Base-by-base conservation (phyloP, 2,113 vertebrate genomes). In the Vulpes lagopus region DNA sequence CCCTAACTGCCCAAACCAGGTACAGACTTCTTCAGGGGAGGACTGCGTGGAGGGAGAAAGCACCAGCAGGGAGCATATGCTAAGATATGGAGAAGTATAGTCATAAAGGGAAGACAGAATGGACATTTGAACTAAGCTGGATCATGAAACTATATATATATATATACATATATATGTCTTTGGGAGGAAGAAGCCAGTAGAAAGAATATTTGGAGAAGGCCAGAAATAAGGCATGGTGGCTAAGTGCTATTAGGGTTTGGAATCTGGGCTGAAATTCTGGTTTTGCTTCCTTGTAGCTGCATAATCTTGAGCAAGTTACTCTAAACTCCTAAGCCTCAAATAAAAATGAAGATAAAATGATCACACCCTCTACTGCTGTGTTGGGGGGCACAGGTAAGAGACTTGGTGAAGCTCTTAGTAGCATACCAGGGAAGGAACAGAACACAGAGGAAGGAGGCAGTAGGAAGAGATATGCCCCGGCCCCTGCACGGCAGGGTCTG, bases 31-130 rank as follows among this genome's bases (percentile, higher is more conserved):
- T 67, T 49, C 51, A 27, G 15, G 22, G 71, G 71, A 94, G 49
- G 32, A 25, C 17, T 3, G 9, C 8, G 19, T 55, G 6, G 38
- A 53, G 49, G 79, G 84, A 57, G n/a, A 74, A 35, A 51, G 22
- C n/a, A 67, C 11, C 0, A 6, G 5, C 15, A 82, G 23, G 35
- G 30, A 14, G 4, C 0, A 0, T 15, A 5, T 0, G 2, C 38
- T n/a, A 1, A 59, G 55, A 10, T 84, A 15, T 11, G n/a, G 60
- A 82, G 59, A 84, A 90, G 8, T 55, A 23, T 7, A 38, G 59
- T 25, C 65, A 9, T 12, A 11, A 81, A 83, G 1, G 67, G 35
- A 94, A 86, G 60, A 67, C 35, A 49, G 30, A 2, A 17, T 71
- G 23, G 23, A 2, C 17, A 53, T 94, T 82, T 89, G 67, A 89